Evolutionary conservation across 2,113 vertebrate species (phyloP), one percentile per base, ranked within the genome.

Genomic region (Quiscalus mexicanus): DNA sequence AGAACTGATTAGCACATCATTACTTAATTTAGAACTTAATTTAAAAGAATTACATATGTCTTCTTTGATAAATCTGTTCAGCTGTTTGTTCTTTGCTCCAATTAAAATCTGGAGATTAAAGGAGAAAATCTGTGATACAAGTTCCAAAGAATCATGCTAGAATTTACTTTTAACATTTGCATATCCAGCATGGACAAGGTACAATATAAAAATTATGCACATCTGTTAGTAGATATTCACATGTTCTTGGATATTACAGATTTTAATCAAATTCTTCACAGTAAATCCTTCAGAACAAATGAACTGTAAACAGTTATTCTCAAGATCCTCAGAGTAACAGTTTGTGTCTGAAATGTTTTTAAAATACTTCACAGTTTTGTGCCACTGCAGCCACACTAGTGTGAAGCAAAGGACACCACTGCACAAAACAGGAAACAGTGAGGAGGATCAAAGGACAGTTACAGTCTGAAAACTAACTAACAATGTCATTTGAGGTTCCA

Each of bases 81-180:
- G 67, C 79, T 95, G 88, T 92, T 93, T 90, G 85, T 88, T 94
- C 76, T 90, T 89, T 62, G 44, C 65, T 86, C 92, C 90, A 95
- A 97, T 95, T 96, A 97, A 95, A 96, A 93, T 68, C 21, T 81
- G 47, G 41, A 95, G 90, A 92, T 90, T 91, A 92, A 92, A 78
- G 39, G 49, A 70, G 70, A 79, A 82, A 65, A 89, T 52, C 60
- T 53, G 21, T 81, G 30, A 78, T 68, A 42, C 18, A 86, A 70
- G 63, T 84, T 73, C 33, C 42, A 53, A 70, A 93, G 70, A 94
- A 70, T 49, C 76, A 41, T 77, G 21, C 25, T 75, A 78, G 41
- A 90, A 87, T 92, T 84, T 86, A 83, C 37, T 80, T 87, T 15
- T 74, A 47, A 30, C 28, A 33, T 53, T 88, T 58, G 56, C 25